phyloP scores from a whole-genome alignment of 2,113 vertebrate genomes.

The Lamprologus sp. region DNA sequence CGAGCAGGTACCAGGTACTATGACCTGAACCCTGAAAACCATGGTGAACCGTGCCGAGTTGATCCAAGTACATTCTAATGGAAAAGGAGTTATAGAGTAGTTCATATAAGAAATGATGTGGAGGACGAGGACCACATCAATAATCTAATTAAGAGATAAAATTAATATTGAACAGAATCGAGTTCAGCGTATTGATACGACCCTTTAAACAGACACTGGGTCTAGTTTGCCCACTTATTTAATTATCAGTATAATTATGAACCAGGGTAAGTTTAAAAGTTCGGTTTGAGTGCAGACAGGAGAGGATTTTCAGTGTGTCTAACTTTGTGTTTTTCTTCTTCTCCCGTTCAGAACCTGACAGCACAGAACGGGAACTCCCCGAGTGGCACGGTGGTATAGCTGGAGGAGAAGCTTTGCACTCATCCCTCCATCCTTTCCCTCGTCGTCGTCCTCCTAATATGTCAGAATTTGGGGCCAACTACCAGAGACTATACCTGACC shows the following conservation, averaged over 20 bases:
- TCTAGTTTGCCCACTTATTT: not conserved
- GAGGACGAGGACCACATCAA: not conserved
- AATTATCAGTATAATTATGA: not conserved
- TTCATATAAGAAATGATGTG: not conserved
- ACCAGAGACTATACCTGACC: not conserved
- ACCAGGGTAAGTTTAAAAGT: not conserved
- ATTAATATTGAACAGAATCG: not conserved
- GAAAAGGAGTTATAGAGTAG: not conserved
- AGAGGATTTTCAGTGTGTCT: not conserved
- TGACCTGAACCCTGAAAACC: fast-evolving
- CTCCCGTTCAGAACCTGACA: slow-evolving; percentile 69
- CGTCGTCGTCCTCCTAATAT: not conserved
- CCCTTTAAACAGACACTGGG: not conserved
- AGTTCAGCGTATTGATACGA: not conserved
- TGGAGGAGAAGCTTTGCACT: slow-evolving; percentile 39
- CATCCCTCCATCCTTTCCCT: not conserved
- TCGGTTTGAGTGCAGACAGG: fast-evolving
- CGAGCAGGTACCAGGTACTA: not conserved
- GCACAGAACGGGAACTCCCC: slow-evolving; percentile 86
- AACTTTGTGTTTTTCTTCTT: slow-evolving; percentile 3
- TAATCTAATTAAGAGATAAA: not conserved
- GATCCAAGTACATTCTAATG: not conserved
- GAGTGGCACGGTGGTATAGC: slow-evolving; percentile 86
- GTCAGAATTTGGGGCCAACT: not conserved
- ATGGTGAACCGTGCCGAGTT: not conserved